Base-by-base conservation (phyloP, 92 coral and sea anemone genomes). In the Muricea muricata region DNA sequence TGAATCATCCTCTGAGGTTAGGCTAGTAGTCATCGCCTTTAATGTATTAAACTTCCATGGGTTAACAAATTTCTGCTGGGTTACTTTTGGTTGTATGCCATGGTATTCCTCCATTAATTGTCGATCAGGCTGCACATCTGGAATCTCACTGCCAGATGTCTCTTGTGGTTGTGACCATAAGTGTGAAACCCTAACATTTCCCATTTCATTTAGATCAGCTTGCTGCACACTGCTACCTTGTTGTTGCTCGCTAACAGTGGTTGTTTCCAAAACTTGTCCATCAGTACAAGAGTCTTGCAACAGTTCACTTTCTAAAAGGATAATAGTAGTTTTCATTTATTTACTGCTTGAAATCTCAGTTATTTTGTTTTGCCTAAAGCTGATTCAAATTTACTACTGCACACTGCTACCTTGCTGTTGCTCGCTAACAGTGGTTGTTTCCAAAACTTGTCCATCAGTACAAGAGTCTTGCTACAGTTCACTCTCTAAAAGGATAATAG, bases 31-130 rank as follows among this genome's bases (percentile, higher is more conserved):
- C 14, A 42, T 42, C n/a, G 21, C 65, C 65, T 57, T 57, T 57
- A 57, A 57, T 15, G 65, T 57, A 57, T 57, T 57, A 57, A 57
- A 57, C 65, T 57, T 57, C 65, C 65, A 57, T 17, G 26, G 65
- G 65, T 17, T 57, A 23, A 57, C 65, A 17, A 23, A 10, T 57
- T 57, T 57, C 65, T 57, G 15, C 65, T 57, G 15, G 26, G 20
- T 17, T 20, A 57, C 0, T 15, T 57, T 57, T 57, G 65, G 65
- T 57, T 57, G 15, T 57, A 57, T 57, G 28, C 28, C 24, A 57
- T 57, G 65, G 65, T 23, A 57, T 57, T 57, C 65, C 21, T 57
- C 65, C 65, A 57, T 57, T 15, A 24, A 57, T 23, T 10, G 8
- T 23, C 21, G 65, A 57, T 57, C 21, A 10, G 26, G 26, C 65